phyloP scores from a whole-genome alignment of 2,888 invertebrate species.

The Acheta domesticus region DNA sequence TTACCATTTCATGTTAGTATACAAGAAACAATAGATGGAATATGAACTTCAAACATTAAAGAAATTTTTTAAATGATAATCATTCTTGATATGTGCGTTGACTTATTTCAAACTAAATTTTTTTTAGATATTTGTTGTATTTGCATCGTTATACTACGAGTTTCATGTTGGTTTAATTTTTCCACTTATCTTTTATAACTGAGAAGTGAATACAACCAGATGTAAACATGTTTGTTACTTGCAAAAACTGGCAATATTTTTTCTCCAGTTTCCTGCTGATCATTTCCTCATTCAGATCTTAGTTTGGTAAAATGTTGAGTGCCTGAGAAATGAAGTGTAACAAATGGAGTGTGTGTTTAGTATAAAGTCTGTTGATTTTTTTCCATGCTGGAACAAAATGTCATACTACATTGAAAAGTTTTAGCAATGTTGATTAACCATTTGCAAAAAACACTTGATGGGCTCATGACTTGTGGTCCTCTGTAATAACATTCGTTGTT shows the following conservation, averaged over 20 bases:
- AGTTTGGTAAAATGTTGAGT: constrained; percentile 30
- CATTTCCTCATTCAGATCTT: constrained; percentile 23
- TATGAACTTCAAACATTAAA: neutral
- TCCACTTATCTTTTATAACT: neutral
- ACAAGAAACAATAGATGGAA: neutral
- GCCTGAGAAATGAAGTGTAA: constrained; percentile 22
- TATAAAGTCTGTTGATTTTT: constrained; percentile 32
- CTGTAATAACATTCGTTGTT: constrained; percentile 20
- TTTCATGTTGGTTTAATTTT: constrained; percentile 18
- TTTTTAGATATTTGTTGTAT: constrained; percentile 23
- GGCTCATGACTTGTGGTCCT: neutral
- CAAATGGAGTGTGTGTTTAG: constrained; percentile 29
- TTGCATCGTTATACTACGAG: neutral
- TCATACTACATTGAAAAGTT: constrained; percentile 33
- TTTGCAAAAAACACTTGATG: constrained; percentile 30
- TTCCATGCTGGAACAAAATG: constrained; percentile 32
- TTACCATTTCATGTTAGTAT: neutral
- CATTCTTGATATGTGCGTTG: neutral
- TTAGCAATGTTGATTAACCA: constrained; percentile 34
- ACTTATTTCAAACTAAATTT: neutral
- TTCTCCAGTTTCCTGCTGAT: constrained; percentile 25
- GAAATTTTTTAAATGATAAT: neutral
- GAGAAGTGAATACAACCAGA: constrained; percentile 24
- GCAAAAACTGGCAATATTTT: constrained; percentile 29
- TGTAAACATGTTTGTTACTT: constrained; percentile 22